These are phyloP conservation scores for Drosophila kurseongensis DNA, from an alignment of 1,140 invertebrate genomes.

Conservation along the genomic window DNA sequence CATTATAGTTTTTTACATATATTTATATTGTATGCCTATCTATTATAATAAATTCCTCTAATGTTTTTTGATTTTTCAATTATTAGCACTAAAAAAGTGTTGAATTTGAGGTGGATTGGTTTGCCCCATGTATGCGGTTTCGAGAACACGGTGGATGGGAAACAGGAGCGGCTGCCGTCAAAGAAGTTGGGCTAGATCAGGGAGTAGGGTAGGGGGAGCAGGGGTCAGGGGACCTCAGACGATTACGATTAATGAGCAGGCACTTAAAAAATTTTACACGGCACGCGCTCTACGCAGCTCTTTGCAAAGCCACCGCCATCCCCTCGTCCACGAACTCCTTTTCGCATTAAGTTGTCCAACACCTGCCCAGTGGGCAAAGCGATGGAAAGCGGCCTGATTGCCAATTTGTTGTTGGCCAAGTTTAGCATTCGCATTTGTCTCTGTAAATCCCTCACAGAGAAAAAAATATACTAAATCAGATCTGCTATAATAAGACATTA, in stretches of 20 bases:
- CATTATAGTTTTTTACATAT: no score
- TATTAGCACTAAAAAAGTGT: neutral
- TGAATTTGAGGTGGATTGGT: no score
- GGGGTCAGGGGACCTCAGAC: slow-evolving; percentile 37
- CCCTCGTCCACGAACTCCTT: neutral
- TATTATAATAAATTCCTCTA: no score
- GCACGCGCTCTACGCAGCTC: slow-evolving; percentile 71
- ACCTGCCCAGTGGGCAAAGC: slow-evolving; percentile 71
- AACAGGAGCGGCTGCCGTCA: slow-evolving; percentile 24
- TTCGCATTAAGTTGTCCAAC: slow-evolving; percentile 76
- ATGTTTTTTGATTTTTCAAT: neutral
- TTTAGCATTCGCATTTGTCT: slow-evolving; percentile 58
- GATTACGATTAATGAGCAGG: slow-evolving; percentile 80
- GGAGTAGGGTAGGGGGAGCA: neutral
- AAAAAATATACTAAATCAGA: neutral
- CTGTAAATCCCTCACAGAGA: slow-evolving; percentile 37
- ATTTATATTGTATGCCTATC: no score
- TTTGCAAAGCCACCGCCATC: neutral
- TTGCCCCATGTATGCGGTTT: no score
- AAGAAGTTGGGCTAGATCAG: slow-evolving; percentile 6
- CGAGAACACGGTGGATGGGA: neutral
- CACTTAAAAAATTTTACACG: slow-evolving; percentile 68
- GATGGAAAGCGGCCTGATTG: slow-evolving; percentile 67
- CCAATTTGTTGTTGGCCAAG: slow-evolving; percentile 70
- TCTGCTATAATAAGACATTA: neutral